phyloP scores from a whole-genome alignment of 2,888 invertebrate genomes.

The Erynnis tages region DNA sequence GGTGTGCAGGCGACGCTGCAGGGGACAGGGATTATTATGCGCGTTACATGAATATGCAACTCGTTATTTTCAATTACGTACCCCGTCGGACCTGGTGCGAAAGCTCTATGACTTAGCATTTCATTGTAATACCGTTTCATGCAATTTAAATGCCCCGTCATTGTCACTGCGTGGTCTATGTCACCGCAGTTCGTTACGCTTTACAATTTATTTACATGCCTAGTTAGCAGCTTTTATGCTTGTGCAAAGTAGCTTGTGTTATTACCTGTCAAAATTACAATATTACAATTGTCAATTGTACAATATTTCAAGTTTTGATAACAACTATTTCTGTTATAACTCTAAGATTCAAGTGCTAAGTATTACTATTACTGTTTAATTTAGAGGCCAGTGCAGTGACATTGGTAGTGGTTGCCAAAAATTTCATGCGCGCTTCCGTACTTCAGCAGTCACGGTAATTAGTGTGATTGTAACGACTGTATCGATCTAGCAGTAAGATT shows the following conservation, averaged over 20 bases:
- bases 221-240: slow-evolving; percentile 19
- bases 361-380: too few relatives aligned
- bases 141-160: slow-evolving; percentile 30
- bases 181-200: slow-evolving; percentile 19
- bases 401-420: too few relatives aligned
- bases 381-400: too few relatives aligned
- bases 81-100: slow-evolving; percentile 35
- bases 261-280: too few relatives aligned
- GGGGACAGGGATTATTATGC: slow-evolving; percentile 44
- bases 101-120: slow-evolving; percentile 24
- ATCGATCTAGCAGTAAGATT: too few relatives aligned
- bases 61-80: slow-evolving; percentile 69
- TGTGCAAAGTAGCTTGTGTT: slow-evolving; percentile 7
- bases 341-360: too few relatives aligned
- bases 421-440: too few relatives aligned
- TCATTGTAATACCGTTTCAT: slow-evolving; percentile 29
- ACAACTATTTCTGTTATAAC: too few relatives aligned
- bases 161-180: slow-evolving; percentile 12
- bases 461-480: too few relatives aligned
- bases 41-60: slow-evolving; percentile 65
- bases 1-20: slow-evolving; percentile 39
- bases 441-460: too few relatives aligned
- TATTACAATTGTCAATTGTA: too few relatives aligned
- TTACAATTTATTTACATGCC: slow-evolving; percentile 24
- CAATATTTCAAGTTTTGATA: too few relatives aligned